A percentile compares a stretch with the other conserved stretches of the same genome.
Conservation (phyloP, 2,113 vertebrate genomes). For the zebrafish (Danio rerio) region DNA sequence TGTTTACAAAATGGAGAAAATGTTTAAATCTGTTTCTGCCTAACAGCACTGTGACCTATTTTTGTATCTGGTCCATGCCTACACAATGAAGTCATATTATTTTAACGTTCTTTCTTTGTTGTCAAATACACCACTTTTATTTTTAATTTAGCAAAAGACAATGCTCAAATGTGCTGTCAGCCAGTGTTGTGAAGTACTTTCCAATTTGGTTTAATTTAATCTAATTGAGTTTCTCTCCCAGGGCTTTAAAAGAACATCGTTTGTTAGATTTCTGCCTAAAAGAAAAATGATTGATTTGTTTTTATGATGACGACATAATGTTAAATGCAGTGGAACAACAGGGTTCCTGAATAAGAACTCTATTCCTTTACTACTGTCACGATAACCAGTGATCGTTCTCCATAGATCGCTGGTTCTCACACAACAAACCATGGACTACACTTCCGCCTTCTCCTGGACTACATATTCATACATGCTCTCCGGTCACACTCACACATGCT, state of each 20-base stretch:
- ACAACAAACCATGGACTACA: too few relatives aligned
- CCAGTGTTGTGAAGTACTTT: background rate
- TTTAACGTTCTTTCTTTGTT: background rate
- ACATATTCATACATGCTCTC: too few relatives aligned
- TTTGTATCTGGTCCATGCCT: background rate
- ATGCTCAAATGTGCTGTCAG: background rate
- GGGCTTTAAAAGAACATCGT: background rate
- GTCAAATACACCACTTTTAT: background rate
- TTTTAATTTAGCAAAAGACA: background rate
- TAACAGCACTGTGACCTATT: background rate
- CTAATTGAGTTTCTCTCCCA: conserved; percentile 29
- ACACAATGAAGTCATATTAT: background rate
- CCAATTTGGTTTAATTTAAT: background rate
- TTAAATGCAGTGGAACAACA: too few relatives aligned
- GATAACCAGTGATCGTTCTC: too few relatives aligned
- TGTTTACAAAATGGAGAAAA: background rate
- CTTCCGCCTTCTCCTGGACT: too few relatives aligned
- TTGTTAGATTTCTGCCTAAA: background rate
- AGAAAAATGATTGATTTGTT: background rate
- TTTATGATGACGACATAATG: too few relatives aligned
- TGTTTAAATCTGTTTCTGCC: background rate
- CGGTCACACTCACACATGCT: too few relatives aligned
- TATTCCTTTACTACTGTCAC: too few relatives aligned
- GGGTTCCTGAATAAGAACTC: background rate
- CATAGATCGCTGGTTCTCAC: too few relatives aligned